Conservation (phyloP, 2,888 invertebrate species). For the Cryptocheilus praepositus region DNA sequence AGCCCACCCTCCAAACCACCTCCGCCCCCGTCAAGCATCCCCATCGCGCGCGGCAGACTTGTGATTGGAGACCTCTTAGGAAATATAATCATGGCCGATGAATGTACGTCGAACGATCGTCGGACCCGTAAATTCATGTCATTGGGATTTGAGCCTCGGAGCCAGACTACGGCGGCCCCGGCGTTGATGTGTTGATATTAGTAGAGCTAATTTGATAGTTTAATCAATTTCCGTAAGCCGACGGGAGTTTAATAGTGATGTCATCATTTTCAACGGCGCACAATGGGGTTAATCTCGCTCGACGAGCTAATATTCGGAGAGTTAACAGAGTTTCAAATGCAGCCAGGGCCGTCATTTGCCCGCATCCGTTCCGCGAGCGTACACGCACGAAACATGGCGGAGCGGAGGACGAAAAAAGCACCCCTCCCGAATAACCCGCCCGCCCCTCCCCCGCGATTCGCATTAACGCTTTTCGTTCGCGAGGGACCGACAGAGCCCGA, state of each 20-base stretch:
- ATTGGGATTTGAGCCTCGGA: slow-evolving; percentile 42
- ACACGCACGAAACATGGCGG: slow-evolving; percentile 25
- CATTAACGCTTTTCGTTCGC: not conserved
- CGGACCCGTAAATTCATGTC: slow-evolving; percentile 55
- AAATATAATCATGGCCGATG: slow-evolving; percentile 53
- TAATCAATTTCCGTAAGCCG: slow-evolving; percentile 74
- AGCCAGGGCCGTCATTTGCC: slow-evolving; percentile 65
- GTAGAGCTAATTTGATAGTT: slow-evolving; percentile 75
- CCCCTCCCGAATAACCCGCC: too few relatives aligned
- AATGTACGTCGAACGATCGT: slow-evolving; percentile 58
- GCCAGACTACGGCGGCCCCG: slow-evolving; percentile 33
- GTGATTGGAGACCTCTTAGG: slow-evolving; percentile 52
- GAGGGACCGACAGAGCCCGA: too few relatives aligned
- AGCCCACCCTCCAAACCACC: not conserved
- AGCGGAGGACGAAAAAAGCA: slow-evolving; percentile 24
- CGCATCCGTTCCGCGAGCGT: slow-evolving; percentile 51
- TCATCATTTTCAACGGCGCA: slow-evolving; percentile 74
- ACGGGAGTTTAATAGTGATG: slow-evolving; percentile 74
- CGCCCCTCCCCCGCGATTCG: not conserved
- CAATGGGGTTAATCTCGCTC: slow-evolving; percentile 74
- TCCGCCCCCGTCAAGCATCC: slow-evolving; percentile 10
- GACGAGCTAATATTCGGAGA: slow-evolving; percentile 74
- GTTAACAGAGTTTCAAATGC: slow-evolving; percentile 74
- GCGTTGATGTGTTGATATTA: slow-evolving; percentile 70
- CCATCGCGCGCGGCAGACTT: slow-evolving; percentile 29